phyloP scores from a whole-genome alignment of 2,888 invertebrate genomes.

The Tillus elongatus region DNA sequence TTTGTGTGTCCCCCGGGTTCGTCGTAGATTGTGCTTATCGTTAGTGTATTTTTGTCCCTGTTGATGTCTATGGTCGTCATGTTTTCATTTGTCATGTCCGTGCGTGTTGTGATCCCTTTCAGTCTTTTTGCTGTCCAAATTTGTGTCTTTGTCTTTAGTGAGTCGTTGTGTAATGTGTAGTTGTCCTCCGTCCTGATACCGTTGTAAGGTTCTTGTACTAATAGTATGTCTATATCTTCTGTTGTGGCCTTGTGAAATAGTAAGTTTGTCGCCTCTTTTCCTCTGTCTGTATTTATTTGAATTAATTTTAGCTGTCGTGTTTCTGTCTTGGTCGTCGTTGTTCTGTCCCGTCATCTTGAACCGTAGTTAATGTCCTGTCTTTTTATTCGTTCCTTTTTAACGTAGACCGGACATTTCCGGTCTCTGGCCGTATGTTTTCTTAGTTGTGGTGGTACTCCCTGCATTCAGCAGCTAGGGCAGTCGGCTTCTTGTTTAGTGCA shows the following conservation, averaged over 20 bases:
- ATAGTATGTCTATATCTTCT: conserved; percentile 7
- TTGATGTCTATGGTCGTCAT: not conserved
- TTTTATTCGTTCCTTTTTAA: not conserved
- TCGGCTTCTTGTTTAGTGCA: not conserved
- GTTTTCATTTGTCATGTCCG: conserved; percentile 3
- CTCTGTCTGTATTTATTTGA: conserved; percentile 8
- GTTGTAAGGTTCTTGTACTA: conserved; percentile 10
- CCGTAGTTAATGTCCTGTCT: not conserved
- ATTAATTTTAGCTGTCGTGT: not conserved
- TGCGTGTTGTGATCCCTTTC: not conserved
- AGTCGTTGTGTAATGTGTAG: not conserved
- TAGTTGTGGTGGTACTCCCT: not conserved
- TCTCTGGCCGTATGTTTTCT: conserved; percentile 5
- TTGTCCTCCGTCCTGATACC: not conserved
- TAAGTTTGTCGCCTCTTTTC: not conserved
- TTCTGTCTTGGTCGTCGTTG: too few relatives aligned
- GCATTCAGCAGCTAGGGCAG: conserved; percentile 7
- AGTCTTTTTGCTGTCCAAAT: not conserved
- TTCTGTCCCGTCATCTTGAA: too few relatives aligned
- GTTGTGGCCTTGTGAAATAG: not conserved
- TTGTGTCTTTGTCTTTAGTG: not conserved
- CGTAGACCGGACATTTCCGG: conserved; percentile 4
- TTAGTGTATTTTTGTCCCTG: not conserved
- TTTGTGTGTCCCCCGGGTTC: not conserved
- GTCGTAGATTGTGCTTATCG: not conserved